phyloP scores from a whole-genome alignment of 2,888 invertebrate genomes.

The Apantesis nais region DNA sequence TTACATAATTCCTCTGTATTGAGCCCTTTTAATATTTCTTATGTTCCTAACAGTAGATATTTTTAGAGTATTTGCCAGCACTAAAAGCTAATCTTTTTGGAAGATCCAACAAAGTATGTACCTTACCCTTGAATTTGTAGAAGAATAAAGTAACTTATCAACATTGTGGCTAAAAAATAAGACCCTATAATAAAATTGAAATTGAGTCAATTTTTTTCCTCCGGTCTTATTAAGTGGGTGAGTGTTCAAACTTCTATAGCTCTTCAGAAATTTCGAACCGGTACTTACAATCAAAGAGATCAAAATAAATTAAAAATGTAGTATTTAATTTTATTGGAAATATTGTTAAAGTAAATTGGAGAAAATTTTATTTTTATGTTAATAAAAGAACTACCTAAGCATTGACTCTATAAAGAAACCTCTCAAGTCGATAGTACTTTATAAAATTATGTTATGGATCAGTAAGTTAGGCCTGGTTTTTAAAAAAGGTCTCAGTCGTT shows the following conservation, averaged over 20 bases:
- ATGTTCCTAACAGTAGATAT: not conserved
- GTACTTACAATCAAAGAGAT: slow-evolving; percentile 44
- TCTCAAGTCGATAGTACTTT: not conserved
- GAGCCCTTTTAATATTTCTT: not conserved
- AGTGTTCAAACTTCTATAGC: slow-evolving; percentile 27
- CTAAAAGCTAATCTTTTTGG: not conserved
- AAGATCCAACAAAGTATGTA: not conserved
- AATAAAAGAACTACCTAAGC: not conserved
- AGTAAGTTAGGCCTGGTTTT: not conserved
- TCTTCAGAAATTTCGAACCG: slow-evolving; percentile 38
- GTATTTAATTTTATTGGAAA: slow-evolving; percentile 30
- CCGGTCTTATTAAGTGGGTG: slow-evolving; percentile 32
- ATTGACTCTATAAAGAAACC: not conserved
- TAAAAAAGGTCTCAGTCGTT: too few relatives aligned
- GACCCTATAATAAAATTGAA: slow-evolving; percentile 13
- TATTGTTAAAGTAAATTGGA: slow-evolving; percentile 31
- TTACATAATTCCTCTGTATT: not conserved
- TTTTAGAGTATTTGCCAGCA: not conserved
- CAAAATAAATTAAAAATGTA: slow-evolving; percentile 41
- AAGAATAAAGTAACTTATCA: slow-evolving; percentile 8
- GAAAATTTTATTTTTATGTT: not conserved
- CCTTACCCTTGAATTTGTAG: not conserved
- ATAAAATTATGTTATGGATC: not conserved
- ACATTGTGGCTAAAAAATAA: slow-evolving; percentile 5
- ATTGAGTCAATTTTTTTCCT: slow-evolving; percentile 17